Evolutionary conservation across 2,888 invertebrate species (phyloP), one percentile per base, ranked within the genome.

Genomic region (Candidula unifasciata): DNA sequence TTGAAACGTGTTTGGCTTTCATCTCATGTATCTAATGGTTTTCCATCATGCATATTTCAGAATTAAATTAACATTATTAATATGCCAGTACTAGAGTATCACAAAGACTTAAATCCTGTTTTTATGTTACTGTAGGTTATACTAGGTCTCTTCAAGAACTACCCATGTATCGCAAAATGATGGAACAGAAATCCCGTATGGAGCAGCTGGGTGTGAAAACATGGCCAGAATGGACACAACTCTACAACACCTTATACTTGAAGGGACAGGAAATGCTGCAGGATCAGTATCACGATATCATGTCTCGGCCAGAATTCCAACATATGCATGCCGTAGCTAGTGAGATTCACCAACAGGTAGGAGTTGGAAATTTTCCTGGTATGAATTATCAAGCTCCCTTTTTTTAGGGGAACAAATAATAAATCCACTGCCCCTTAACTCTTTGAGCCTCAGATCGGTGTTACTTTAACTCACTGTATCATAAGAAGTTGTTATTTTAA

Each of bases 281-380:
- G 21, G 87, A 89, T 24, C 89, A 91, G 82, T 87, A 89, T 83
- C 87, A 87, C 24, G 88, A 87, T 71, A 68, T 90, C 35, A 85
- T 88, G 80, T 80, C 88, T 52, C 87, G 89, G 16, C 84, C 88
- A 24, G 89, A 90, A 76, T 84, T 90, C 52, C 82, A 88, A 74
- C 87, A 89, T 44, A 83, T 89, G 33, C 82, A 88, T 71, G 73
- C 84, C 52, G 74, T 89, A 27, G 74, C 87, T 35, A 87, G 83
- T 13, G 90, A 91, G 44, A 78, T 91, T n/a, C 88, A 90, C 81
- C 88, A 89, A 80, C 89, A 91, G 90, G 91, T 91, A 85, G 18
- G 52, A 21, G 24, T 35, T 33, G 35, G 35, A 66, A 66, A 3
- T 5, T 66, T 60, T n/a, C 18, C 60, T 60, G 60, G 3, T 60